These are phyloP conservation scores for Genyomyrus donnyi DNA, from an alignment of 2,113 vertebrate genomes.

Conservation along the genomic window DNA sequence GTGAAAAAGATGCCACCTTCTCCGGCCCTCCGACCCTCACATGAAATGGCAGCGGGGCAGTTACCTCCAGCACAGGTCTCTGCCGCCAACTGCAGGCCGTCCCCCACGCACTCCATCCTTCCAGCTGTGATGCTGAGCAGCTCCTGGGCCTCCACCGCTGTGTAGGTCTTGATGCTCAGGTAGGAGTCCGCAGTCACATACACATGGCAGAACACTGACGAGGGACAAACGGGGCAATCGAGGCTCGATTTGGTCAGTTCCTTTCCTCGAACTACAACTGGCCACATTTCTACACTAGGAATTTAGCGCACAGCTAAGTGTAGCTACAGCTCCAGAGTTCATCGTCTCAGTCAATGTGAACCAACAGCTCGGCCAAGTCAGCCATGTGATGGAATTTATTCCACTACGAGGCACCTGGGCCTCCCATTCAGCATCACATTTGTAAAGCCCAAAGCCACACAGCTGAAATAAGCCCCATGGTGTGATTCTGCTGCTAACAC, in stretches of 20 bases:
- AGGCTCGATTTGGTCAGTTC: not conserved
- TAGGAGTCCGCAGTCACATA: conserved; percentile 86
- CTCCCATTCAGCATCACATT: not conserved
- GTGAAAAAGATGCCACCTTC: not conserved
- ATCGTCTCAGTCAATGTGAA: not conserved
- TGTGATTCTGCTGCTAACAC: not conserved
- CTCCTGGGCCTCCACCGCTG: conserved; percentile 68
- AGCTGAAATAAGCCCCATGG: not conserved
- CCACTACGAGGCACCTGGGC: not conserved
- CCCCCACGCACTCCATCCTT: conserved; percentile 72
- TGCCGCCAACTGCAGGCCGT: conserved; percentile 74
- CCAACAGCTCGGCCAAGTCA: not conserved
- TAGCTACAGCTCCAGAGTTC: not conserved
- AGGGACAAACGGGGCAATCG: conserved; percentile 30
- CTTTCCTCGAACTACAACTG: not conserved
- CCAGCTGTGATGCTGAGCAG: conserved; percentile 79
- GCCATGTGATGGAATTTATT: not conserved
- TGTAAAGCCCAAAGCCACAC: not conserved
- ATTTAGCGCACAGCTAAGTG: not conserved
- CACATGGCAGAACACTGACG: conserved; percentile 81
- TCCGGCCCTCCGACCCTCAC: not conserved
- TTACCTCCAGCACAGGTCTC: conserved; percentile 80
- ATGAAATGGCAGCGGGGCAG: not conserved
- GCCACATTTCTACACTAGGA: not conserved
- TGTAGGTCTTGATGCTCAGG: conserved; percentile 76